Evolutionary conservation across 2,888 invertebrate genomes (phyloP), one percentile per base, ranked within the genome.

Genomic region (Dasysyrphus tricinctus): DNA sequence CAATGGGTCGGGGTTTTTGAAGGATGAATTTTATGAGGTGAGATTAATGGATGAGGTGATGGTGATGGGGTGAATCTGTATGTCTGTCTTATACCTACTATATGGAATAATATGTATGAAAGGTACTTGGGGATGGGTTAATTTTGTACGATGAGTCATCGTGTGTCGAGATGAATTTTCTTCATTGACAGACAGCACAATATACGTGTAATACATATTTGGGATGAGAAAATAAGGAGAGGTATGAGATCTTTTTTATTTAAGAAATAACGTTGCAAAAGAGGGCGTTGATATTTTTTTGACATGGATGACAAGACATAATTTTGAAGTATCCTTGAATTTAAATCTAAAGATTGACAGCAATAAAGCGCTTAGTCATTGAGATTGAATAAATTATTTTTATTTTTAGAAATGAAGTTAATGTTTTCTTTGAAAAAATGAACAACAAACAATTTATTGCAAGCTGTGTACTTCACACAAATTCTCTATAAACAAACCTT

Each of bases 11-110:
- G 32, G 65, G 39, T 8, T 34, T 72, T 75, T 56, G 61, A 56
- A 54, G 47, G 67, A 76, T 56, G 44, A 51, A 63, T 70, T 77
- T 80, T 85, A 80, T 70, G 85, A 80, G 80, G 70, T 80, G 85
- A 85, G 80, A 85, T 85, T 85, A 85, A 85, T 85, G 84, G 80
- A 47, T 49, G 59, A 74, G 37, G 34, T 67, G 49, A 44, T n/a
- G 24, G 24, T 5, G 16, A 16, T 47, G 61, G 61, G 42, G 14
- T 61, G 39, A 59, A 59, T 37, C 12, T 39, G 59, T 39, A 34
- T 37, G 65, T 32, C 56, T 49, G 54, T n/a, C 49, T 63, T n/a
- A n/a, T n/a, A 4, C 1, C 24, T 24, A n/a, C 3, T 24, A 24
- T 24, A 12, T 39, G 39, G 37, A 37, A 37, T 39, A 39, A 11